Base-by-base conservation (phyloP, 2,888 invertebrate species). In the Myopa tessellatipennis region DNA sequence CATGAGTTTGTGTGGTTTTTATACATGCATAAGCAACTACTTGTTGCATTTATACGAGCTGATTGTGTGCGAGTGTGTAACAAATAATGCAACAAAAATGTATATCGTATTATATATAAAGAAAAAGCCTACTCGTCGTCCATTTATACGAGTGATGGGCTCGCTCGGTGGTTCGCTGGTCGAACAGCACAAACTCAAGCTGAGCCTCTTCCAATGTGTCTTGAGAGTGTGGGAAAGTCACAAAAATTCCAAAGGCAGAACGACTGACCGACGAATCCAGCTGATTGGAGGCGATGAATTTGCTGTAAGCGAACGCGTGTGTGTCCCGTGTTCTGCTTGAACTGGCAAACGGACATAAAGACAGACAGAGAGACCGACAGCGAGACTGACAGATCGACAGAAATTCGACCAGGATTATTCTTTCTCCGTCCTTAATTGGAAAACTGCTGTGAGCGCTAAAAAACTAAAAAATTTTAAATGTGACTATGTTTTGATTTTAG, bases 201-300 rank as follows among this genome's bases (percentile, higher is more conserved):
- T 45, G 50, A 50, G 68, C 26, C 16, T 16, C 16, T n/a, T 18
- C 45, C 50, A 50, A 45, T 45, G 12, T 26, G 70, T 50, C 18
- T 45, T 34, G 26, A 55, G 14, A 70, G 50, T 70, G 70, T 70
- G 70, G 36, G 70, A 70, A 70, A 70, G 50, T 70, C 70, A 55
- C 26, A 70, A 70, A 70, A 70, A 70, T 70, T 70, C 70, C 70
- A 55, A 34, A 26, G 14, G 52, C 26, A 12, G 7, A n/a, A 67
- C 45, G 10, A 45, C 45, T 10, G 45, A 45, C 40, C 14, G 40
- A 67, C 55, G 14, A 12, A n/a, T 55, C n/a, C 55, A 55, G 55
- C 55, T 67, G 40, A n/a, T 65, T 40, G 67, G 38, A n/a, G 40
- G 67, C 67, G 67, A 40, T 67, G 67, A 40, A 38, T 12, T n/a